Conservation (phyloP, 2,113 vertebrate genomes). For the Grammomys surdaster region DNA sequence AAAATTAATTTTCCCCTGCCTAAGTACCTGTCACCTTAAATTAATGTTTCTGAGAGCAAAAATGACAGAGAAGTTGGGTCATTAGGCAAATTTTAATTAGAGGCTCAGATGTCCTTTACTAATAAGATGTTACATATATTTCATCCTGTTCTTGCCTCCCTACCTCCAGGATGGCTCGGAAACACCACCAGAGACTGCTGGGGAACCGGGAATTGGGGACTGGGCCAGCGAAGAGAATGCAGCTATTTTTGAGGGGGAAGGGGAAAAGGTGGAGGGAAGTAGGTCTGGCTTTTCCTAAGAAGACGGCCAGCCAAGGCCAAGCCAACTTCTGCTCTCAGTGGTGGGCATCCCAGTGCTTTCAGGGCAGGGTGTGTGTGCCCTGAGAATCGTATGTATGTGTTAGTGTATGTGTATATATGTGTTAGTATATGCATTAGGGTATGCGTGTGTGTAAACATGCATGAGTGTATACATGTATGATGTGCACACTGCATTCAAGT, state of each 20-base stretch:
- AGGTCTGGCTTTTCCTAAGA: neutral
- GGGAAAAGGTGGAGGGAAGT: neutral
- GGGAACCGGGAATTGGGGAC: neutral
- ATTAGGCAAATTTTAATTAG: constrained; percentile 92
- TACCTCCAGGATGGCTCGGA: neutral
- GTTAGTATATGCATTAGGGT: neutral
- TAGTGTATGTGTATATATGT: neutral
- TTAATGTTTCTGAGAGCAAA: constrained; percentile 85
- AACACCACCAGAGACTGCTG: neutral
- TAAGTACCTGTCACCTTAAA: constrained; percentile 88
- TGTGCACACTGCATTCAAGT: neutral
- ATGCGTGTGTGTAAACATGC: neutral
- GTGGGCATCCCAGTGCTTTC: neutral
- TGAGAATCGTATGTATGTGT: neutral
- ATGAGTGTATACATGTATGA: neutral
- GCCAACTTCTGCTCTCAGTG: neutral
- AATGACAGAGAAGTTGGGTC: constrained; percentile 88
- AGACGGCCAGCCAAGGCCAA: neutral
- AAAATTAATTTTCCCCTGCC: constrained; percentile 86
- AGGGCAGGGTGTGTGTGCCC: neutral
- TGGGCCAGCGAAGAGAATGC: neutral
- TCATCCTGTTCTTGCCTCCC: constrained; percentile 71
- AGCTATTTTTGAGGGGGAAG: neutral
- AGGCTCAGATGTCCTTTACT: constrained; percentile 88
- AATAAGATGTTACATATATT: constrained; percentile 86